Conservation (phyloP, 2,113 vertebrate species). For the Myxocyprinus asiaticus region DNA sequence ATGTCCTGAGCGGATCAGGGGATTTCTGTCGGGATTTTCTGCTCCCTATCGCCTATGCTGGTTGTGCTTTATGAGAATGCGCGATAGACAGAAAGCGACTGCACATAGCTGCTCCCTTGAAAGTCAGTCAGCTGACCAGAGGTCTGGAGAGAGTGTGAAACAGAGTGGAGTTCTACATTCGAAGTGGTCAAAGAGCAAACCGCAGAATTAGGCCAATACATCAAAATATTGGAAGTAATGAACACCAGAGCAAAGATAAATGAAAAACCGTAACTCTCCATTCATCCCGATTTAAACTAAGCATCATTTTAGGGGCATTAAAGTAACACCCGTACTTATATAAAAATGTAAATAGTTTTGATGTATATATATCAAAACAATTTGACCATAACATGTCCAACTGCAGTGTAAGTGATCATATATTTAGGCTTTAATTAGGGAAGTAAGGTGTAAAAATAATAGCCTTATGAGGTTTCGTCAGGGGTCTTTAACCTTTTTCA, state of each 20-base stretch:
- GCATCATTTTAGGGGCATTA: neutral
- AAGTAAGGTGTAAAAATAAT: too few species aligned
- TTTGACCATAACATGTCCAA: too few species aligned
- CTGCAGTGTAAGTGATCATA: too few species aligned
- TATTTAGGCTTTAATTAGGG: too few species aligned
- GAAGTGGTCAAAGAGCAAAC: neutral
- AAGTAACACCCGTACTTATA: neutral
- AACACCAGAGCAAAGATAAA: neutral
- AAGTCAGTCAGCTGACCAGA: slow-evolving; percentile 56
- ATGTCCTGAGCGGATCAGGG: slow-evolving; percentile 1
- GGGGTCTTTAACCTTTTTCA: too few species aligned
- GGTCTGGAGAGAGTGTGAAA: slow-evolving; percentile 7
- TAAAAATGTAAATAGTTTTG: too few species aligned
- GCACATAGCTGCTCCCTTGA: slow-evolving; percentile 51
- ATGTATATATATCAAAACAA: too few species aligned
- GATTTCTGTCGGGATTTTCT: slow-evolving; percentile 24
- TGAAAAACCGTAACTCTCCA: neutral
- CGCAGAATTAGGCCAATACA: slow-evolving; percentile 10
- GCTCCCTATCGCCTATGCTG: slow-evolving; percentile 32
- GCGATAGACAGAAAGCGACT: slow-evolving; percentile 37
- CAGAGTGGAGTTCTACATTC: neutral
- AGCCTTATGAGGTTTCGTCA: too few species aligned
- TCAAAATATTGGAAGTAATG: neutral
- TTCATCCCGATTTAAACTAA: neutral
- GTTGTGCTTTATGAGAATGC: slow-evolving; percentile 53